These are phyloP conservation scores for Plecotus auritus DNA, from an alignment of 2,113 vertebrate species.

Conservation along the genomic window DNA sequence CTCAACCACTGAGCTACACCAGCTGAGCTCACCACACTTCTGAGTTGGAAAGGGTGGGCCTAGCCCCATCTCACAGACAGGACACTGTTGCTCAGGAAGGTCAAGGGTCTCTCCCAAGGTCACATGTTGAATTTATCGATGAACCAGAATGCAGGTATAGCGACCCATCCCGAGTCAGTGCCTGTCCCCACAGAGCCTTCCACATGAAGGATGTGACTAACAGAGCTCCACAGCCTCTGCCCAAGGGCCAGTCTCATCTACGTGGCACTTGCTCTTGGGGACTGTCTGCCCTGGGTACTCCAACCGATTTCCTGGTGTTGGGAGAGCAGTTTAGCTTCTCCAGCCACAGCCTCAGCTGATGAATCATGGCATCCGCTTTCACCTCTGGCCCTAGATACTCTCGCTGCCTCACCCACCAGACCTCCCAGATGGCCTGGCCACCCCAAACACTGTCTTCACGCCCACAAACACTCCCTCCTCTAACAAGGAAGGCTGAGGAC, in stretches of 20 bases:
- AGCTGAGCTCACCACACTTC: neutral
- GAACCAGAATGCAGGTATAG: neutral
- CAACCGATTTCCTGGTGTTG: neutral
- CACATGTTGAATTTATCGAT: neutral
- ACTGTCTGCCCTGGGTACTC: neutral
- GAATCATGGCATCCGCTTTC: rapidly evolving
- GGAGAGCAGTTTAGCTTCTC: neutral
- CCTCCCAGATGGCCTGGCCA: neutral
- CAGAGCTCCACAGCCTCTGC: neutral
- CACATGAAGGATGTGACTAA: neutral
- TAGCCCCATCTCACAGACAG: neutral
- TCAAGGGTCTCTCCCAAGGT: neutral
- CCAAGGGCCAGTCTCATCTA: too few species aligned
- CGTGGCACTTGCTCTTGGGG: neutral
- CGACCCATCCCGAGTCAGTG: neutral
- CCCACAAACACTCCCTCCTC: neutral
- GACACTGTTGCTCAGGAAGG: neutral
- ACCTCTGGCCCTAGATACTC: neutral
- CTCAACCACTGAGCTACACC: too few species aligned
- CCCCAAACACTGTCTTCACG: neutral
- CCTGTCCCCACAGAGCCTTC: neutral
- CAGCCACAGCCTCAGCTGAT: neutral
- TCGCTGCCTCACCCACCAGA: neutral
- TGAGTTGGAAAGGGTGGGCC: neutral
- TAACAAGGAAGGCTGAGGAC: neutral